Percentiles rank a stretch among this genome's conserved stretches.
These are phyloP conservation scores for Teleopsis dalmanni DNA, from an alignment of 1,140 invertebrate species.

Conservation along the genomic window DNA sequence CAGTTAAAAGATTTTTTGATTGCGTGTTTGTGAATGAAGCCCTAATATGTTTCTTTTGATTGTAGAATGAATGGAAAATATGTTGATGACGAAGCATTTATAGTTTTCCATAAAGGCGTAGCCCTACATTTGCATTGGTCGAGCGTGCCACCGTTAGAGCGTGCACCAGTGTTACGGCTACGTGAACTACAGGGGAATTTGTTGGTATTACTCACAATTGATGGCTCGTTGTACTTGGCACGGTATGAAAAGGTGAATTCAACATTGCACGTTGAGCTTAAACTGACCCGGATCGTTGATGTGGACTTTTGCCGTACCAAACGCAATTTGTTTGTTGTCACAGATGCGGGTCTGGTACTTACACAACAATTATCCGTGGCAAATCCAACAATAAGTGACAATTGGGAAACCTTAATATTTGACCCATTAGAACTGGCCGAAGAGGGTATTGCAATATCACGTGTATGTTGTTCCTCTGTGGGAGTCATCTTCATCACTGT, in stretches of 20 bases:
- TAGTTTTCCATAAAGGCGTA: neutral
- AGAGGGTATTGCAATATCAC: constrained; percentile 29
- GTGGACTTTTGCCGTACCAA: constrained; percentile 27
- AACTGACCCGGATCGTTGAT: constrained; percentile 25
- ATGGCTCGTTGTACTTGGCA: constrained; percentile 24
- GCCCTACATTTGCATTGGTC: neutral
- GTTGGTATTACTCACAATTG: constrained; percentile 29
- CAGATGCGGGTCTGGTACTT: constrained; percentile 21
- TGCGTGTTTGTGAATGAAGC: no score
- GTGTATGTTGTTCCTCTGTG: constrained; percentile 29
- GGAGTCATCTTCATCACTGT: constrained; percentile 31
- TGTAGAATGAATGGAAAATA: no score
- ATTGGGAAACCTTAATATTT: constrained; percentile 29
- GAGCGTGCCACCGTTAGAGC: neutral
- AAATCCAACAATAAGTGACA: constrained; percentile 6
- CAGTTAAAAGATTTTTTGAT: no score
- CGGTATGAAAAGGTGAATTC: constrained; percentile 1
- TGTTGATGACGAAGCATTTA: constrained; percentile 6
- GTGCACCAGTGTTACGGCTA: neutral
- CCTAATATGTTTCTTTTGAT: no score
- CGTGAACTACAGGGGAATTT: neutral
- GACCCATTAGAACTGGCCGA: constrained; percentile 33
- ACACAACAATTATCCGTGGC: constrained; percentile 13
- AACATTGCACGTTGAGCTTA: constrained; percentile 17
- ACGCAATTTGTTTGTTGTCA: constrained; percentile 26